Conservation (phyloP, 2,113 vertebrate genomes). For the Peromyscus leucopus region DNA sequence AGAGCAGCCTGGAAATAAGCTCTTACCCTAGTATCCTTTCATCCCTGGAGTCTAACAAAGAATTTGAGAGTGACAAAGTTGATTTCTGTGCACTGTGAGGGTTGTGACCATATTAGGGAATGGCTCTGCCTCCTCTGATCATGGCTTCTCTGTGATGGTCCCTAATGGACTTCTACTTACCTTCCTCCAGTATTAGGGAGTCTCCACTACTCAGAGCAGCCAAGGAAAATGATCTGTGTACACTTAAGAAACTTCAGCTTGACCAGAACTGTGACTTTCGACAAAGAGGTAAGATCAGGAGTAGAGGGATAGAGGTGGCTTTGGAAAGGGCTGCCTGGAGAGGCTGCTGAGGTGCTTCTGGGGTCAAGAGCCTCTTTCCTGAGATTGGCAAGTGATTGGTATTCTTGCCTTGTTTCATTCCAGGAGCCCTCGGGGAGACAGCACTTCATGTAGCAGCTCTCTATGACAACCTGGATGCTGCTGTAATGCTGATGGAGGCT, state of each 20-base stretch:
- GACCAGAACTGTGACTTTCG: slow-evolving; percentile 91
- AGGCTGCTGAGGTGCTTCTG: not conserved
- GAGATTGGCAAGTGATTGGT: slow-evolving; percentile 84
- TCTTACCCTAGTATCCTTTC: no score
- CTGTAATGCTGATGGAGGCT: slow-evolving; percentile 91
- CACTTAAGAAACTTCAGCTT: slow-evolving; percentile 91
- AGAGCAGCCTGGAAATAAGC: no score
- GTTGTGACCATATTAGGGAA: not conserved
- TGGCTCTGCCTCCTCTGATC: not conserved
- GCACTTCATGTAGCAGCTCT: slow-evolving; percentile 94
- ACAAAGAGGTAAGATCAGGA: slow-evolving; percentile 91
- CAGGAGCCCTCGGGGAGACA: slow-evolving; percentile 92
- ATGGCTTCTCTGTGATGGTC: not conserved
- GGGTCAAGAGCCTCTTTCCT: slow-evolving; percentile 72
- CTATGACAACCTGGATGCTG: slow-evolving; percentile 92
- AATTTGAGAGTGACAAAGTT: not conserved
- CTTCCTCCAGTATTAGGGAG: slow-evolving; percentile 90
- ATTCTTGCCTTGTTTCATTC: slow-evolving; percentile 78
- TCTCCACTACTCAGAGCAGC: slow-evolving; percentile 94
- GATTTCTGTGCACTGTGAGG: rapidly evolving
- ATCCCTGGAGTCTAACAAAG: not conserved
- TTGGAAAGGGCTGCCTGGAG: not conserved
- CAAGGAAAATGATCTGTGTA: slow-evolving; percentile 91
- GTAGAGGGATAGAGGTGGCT: not conserved
- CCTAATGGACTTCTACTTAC: not conserved